Evolutionary conservation across 2,797 vertebrate genomes (phyloP), one percentile per base, ranked within the genome.

Genomic region (Microchirus variegatus): DNA sequence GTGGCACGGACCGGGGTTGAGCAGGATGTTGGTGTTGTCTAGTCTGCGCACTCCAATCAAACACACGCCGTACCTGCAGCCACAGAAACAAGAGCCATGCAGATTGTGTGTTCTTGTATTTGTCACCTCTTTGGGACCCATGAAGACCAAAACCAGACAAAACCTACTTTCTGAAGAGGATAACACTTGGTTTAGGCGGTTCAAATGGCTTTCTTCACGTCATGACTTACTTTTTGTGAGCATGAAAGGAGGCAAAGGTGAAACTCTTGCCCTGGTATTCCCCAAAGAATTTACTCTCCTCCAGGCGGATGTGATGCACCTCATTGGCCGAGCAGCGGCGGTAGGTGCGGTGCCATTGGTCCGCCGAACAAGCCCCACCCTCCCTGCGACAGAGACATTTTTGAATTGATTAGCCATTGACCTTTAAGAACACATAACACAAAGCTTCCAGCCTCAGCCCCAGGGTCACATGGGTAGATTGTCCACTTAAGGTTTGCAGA

Each of bases 241-340:
- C 94, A 4, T 95, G 94, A 83, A 95, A 95, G 22, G 94, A 95
- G 36, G 94, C 93, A 54, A 94, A 95, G 37, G 94, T 95, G 83
- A 95, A 95, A 80, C 93, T 95, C 83, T 95, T 95, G 70, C 94
- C 94, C 70, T 95, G 93, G 81, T 94, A 95, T 70, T 95, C 94
- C 53, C 94, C 93, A 13, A 95, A 94, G 85, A 95, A 95, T 88
- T 95, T 95, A 75, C 94, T 95, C 62, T 95, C 94, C 61, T 94
- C 94, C 81, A 95, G 89, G 35, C 92, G 91, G 61, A 95, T 95
- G 80, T 95, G 94, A 76, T 95, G 93, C 62, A 95, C 93, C 80
- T 95, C 94, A 74, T 95, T 95, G 80, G 92, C 94, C 0, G 94
- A 95, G 79, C 94, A 95, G 63, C 93, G 93, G 1, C 94, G 88